Evolutionary conservation across 2,888 invertebrate genomes (phyloP).

Genomic region (Strigamia transsilvanica): DNA sequence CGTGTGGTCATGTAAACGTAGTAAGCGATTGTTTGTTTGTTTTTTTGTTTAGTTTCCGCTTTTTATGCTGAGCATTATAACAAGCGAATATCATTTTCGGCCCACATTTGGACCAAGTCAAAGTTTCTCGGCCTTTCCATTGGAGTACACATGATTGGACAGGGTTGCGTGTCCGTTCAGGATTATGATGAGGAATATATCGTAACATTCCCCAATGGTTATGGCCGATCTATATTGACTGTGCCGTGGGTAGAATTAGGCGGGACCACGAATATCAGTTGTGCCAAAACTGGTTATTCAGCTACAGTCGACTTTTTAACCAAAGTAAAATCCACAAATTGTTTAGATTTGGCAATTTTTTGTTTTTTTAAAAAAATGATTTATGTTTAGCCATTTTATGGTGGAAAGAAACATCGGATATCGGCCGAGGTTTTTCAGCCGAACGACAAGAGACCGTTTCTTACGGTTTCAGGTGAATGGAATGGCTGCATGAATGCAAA

Average conservation of each 20-base stretch:
- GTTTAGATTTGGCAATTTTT: not conserved
- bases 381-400: slow-evolving; percentile 81
- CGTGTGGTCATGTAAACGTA: too few species aligned
- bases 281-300: slow-evolving; percentile 91
- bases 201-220: slow-evolving; percentile 97
- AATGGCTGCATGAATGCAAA: slow-evolving; percentile 94
- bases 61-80: slow-evolving; percentile 97
- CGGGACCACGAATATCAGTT: slow-evolving; percentile 87
- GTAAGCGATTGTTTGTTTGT: too few species aligned
- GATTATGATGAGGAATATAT: slow-evolving; percentile 94
- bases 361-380: not conserved
- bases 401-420: slow-evolving; percentile 91
- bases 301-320: slow-evolving; percentile 95
- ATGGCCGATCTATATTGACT: slow-evolving; percentile 95
- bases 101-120: slow-evolving; percentile 98
- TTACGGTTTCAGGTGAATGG: slow-evolving; percentile 94
- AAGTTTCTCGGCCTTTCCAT: slow-evolving; percentile 97
- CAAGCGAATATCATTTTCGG: slow-evolving; percentile 89
- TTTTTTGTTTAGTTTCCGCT: slow-evolving; percentile 80
- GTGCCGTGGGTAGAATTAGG: slow-evolving; percentile 99
- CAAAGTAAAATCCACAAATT: slow-evolving; percentile 69
- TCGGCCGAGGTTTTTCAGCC: slow-evolving; percentile 79
- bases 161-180: slow-evolving; percentile 87
- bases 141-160: slow-evolving; percentile 93
- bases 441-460: slow-evolving; percentile 87